These are phyloP conservation scores for Acanthornis magna DNA, from an alignment of 2,797 vertebrate species.

Conservation along the genomic window DNA sequence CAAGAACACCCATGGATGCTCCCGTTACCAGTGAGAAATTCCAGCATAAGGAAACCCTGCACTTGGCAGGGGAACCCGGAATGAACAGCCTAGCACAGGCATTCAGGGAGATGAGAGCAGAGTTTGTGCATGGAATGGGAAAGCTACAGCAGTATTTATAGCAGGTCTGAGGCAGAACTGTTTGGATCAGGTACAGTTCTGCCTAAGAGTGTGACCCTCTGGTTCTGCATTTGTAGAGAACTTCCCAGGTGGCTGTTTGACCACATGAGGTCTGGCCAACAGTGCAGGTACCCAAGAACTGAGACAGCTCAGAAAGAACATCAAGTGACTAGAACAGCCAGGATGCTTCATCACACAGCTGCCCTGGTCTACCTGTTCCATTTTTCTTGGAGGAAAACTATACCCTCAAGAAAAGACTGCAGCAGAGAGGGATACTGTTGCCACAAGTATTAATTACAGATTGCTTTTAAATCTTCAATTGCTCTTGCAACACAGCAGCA, in stretches of 20 bases:
- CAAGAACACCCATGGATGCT: background rate
- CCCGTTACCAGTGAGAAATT: background rate
- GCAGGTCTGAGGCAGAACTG: background rate
- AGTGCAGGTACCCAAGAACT: background rate
- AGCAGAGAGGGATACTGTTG: background rate
- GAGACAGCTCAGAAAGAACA: background rate
- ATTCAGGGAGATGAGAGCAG: background rate
- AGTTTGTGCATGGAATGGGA: background rate
- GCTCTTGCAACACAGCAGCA: background rate
- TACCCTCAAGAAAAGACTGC: background rate
- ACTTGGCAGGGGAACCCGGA: rapidly evolving
- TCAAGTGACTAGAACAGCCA: background rate
- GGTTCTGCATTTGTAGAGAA: background rate
- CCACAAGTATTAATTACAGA: background rate
- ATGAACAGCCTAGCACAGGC: background rate
- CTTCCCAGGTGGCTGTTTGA: background rate
- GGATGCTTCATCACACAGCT: background rate
- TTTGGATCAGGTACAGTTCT: background rate
- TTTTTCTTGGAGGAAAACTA: background rate
- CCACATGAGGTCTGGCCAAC: background rate
- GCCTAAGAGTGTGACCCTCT: background rate
- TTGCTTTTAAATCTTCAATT: constrained; percentile 11
- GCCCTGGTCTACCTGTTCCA: background rate
- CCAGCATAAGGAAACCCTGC: background rate
- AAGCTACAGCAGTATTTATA: background rate